These are phyloP conservation scores for Netelia inedita DNA, from an alignment of 2,888 invertebrate genomes.

Conservation along the genomic window DNA sequence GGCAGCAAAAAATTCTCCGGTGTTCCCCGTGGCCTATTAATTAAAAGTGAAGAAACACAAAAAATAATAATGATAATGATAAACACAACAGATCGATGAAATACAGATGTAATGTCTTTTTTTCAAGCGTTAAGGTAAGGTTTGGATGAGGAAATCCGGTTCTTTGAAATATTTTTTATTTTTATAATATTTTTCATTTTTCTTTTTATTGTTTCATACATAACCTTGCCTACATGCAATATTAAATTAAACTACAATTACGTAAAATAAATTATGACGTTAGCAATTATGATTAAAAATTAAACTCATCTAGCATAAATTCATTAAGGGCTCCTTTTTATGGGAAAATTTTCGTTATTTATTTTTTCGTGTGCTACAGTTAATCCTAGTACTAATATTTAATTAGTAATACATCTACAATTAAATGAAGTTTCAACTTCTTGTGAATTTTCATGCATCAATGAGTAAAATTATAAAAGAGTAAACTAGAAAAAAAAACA, in stretches of 20 bases:
- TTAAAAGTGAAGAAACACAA: neutral
- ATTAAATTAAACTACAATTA: neutral
- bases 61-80: neutral
- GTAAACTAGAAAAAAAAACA: neutral
- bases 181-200: neutral
- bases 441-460: constrained; percentile 16
- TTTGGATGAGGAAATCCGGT: neutral
- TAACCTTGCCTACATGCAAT: neutral
- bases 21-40: neutral
- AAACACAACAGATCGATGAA: neutral
- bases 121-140: neutral
- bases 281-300: neutral
- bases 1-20: constrained; percentile 6
- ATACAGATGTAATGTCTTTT: constrained; percentile 1
- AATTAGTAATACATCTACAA: constrained; percentile 10
- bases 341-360: constrained; percentile 8
- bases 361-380: neutral
- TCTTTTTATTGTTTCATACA: neutral
- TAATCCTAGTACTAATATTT: constrained; percentile 3
- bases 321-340: neutral
- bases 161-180: constrained; percentile 4
- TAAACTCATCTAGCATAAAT: constrained; percentile 6
- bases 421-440: constrained; percentile 13
- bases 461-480: constrained; percentile 20
- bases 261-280: neutral